Base-by-base conservation (phyloP, 2,113 vertebrate species). In the Theropithecus gelada region DNA sequence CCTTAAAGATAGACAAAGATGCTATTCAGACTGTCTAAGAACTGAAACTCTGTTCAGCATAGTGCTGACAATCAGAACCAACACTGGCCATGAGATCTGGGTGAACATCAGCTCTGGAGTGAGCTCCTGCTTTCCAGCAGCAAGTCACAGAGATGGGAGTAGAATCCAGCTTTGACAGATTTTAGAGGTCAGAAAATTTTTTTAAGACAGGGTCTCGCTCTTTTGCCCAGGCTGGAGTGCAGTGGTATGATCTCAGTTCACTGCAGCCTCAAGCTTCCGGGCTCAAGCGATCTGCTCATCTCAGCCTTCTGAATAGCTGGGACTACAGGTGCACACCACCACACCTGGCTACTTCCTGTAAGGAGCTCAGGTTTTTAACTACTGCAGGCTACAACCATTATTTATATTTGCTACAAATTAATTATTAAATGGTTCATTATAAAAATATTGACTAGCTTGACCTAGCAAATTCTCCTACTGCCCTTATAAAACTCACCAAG, bases 361-460 rank as follows among this genome's bases (percentile, higher is more conserved):
- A 32, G 61, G 43, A 79, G 50, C 45, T 14, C 52, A n/a, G 23
- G 52, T 23, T 35, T 95, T 72, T 45, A 55, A 66, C 12, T 13
- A 72, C 30, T 66, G 14, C 1, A 52, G 35, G 27, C 50, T 75
- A 25, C 13, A 73, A 23, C 7, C 78, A 61, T 90, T 88, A 93
- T 61, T 78, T 92, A 50, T 80, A 78, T 52, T 84, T 59, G 72
- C 30, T 81, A 43, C 17, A 32, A 76, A 82, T 76, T 91, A 79
- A 86, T 89, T 78, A 97, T 82, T 73, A 96, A 97, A 92, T 38
- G 40, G 45, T 48, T 96, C 78, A 85, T 59, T 94, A 82, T 59
- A 97, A 96, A 96, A 89, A 79, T 50, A 97, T 84, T 97, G 94
- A 92, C 75, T 27, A 79, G 32, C n/a, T 73, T 81, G 45, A 96